Percentiles rank a stretch among this genome's conserved stretches.
These are phyloP conservation scores for Diarsia rubi DNA, from an alignment of 2,888 invertebrate genomes.

Conservation along the genomic window DNA sequence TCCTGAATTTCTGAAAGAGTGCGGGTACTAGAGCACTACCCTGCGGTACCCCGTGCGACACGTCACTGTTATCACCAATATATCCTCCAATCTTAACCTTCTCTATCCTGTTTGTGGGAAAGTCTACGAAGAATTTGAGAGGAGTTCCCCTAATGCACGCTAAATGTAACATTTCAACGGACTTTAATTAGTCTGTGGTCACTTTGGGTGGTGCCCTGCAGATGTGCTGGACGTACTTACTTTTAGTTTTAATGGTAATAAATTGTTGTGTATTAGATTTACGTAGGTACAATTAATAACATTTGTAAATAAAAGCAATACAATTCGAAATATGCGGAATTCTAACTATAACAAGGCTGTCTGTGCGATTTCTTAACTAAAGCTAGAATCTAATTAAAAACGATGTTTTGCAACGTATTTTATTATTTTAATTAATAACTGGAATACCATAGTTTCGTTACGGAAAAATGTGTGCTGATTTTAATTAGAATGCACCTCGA, in stretches of 20 bases:
- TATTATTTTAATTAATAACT: conserved; percentile 13
- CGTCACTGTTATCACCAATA: too few species aligned
- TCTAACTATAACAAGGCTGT: conserved; percentile 17
- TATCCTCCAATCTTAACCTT: too few species aligned
- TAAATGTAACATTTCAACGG: too few species aligned
- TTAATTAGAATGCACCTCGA: conserved; percentile 4
- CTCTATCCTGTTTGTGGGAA: too few species aligned
- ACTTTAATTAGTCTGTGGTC: neutral
- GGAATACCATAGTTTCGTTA: conserved; percentile 26
- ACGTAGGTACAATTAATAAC: neutral
- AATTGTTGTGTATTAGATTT: too few species aligned
- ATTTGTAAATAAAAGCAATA: neutral
- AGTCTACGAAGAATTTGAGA: too few species aligned
- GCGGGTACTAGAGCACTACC: too few species aligned
- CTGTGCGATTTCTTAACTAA: conserved; percentile 31
- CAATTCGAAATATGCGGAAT: conserved; percentile 33
- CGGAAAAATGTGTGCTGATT: conserved; percentile 16
- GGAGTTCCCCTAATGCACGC: too few species aligned
- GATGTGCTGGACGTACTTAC: neutral
- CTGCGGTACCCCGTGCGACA: too few species aligned
- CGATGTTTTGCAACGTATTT: conserved; percentile 27
- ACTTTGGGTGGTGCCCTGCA: neutral
- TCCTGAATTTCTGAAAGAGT: neutral
- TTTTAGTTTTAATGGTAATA: neutral
- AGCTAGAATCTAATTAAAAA: conserved; percentile 44